Evolutionary conservation across 1,140 invertebrate species (phyloP), one percentile per base, ranked within the genome.

Genomic region (Aphis craccivora): DNA sequence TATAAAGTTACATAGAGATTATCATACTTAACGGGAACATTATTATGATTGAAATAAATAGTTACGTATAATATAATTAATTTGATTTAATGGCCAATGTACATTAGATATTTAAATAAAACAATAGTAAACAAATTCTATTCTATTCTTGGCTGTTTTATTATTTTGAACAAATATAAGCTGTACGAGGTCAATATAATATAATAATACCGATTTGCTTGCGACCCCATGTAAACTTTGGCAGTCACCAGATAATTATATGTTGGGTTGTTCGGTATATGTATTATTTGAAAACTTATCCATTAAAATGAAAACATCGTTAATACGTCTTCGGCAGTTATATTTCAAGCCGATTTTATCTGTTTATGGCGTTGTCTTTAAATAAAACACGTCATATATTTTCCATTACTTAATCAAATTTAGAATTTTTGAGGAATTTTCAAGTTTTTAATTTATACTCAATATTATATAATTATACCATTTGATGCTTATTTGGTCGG

Each of bases 281-380:
- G 35, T 37, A 83, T 83, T 37, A 83, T 83, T 83, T 83, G 76
- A 37, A 83, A 35, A 83, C 76, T 83, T 83, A 83, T 37, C 76
- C 76, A 83, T 83, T 83, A 83, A 83, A 35, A 83, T 35, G 35
- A 35, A 83, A 83, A 83, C 35, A 83, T 83, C 35, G 35, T 37
- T 83, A 37, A 37, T 83, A 76, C 22, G 35, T 83, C n/a, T 23
- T 35, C 22, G 76, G 37, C 35, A 83, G 35, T 83, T 83, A 83
- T 37, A 83, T 83, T 83, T 83, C 76, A 37, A 37, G 35, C 35
- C 18, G 35, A 37, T 83, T 83, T 83, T 37, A 83, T 83, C 76
- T 23, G 35, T 37, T 83, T 83, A 83, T 83, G 76, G n/a, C 76
- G 20, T 23, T 83, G 76, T 83, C 35, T 37, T 35, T 76, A 37